Base-by-base conservation (phyloP, 1,140 invertebrate genomes). In the Drosophila navojoa region DNA sequence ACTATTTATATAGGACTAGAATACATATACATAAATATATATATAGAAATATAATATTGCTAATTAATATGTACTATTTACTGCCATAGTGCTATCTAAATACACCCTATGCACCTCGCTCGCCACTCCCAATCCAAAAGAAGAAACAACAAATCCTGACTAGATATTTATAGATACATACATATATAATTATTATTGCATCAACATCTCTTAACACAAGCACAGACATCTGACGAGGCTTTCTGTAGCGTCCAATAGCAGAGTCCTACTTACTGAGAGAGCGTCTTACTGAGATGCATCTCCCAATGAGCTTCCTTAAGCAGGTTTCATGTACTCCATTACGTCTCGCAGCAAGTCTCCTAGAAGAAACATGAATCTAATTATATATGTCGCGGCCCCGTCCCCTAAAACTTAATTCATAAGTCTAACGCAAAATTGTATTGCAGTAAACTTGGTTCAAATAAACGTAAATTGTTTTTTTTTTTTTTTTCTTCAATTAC, bases 51-150 rank as follows among this genome's bases (percentile, higher is more conserved):
- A 70, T 78, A 42, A 80, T 81, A 78, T 80, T 87, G 71, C 71
- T 81, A 76, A 87, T 63, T 81, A 86, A 86, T 86, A 89, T 76
- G 73, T 85, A 81, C 82, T 87, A 89, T 89, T 76, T 89, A 89
- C 84, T 89, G 84, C 84, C 84, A 89, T 89, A 89, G 69, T 76
- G 74, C 74, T 76, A 72, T 73, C 70, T 59, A 35, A 54, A 68
- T 61, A 68, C 64, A 69, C 68, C 77, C 77, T 69, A 55, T 72
- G 84, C 72, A 81, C 84, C 77, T 79, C 58, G 76, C 76, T 67
- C 59, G 70, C 44, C 58, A 53, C 50, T 60, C 72, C 62, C 81
- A 50, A 76, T 44, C 40, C 66, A 69, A 78, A 61, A 49, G 38
- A 49, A 54, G 42, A 40, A 66, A 60, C 55, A 73, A 47, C 27